Evolutionary conservation across 2,888 invertebrate genomes (phyloP).

Genomic region (Spicauda simplicius): DNA sequence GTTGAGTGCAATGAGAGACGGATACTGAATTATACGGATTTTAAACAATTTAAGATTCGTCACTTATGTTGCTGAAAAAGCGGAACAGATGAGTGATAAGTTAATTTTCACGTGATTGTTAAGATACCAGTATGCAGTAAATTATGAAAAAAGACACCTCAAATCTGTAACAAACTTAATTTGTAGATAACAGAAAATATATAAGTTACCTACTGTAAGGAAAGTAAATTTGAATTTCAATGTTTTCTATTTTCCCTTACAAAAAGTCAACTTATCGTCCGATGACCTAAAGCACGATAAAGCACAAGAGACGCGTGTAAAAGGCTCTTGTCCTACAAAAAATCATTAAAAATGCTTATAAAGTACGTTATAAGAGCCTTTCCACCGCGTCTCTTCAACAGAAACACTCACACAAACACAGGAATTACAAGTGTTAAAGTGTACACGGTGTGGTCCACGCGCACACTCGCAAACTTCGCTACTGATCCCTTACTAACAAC

Average conservation of each 20-base stretch:
- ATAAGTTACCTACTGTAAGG: too few relatives aligned
- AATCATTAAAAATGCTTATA: too few relatives aligned
- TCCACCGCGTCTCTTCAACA: background rate
- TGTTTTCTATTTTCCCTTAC: background rate
- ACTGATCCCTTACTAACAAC: slow-evolving; percentile 77
- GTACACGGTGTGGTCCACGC: slow-evolving; percentile 81
- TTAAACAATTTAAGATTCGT: too few relatives aligned
- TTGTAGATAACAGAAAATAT: too few relatives aligned
- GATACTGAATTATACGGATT: too few relatives aligned
- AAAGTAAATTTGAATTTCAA: background rate
- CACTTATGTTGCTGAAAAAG: too few relatives aligned
- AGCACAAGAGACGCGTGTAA: slow-evolving; percentile 10
- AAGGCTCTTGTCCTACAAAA: background rate
- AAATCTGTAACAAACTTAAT: too few relatives aligned
- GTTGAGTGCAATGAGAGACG: too few relatives aligned
- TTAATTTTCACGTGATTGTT: too few relatives aligned
- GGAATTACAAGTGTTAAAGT: slow-evolving; percentile 44
- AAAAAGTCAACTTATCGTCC: slow-evolving; percentile 19
- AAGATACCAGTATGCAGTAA: too few relatives aligned
- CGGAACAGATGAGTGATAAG: too few relatives aligned
- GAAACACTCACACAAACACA: slow-evolving; percentile 36
- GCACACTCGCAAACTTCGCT: slow-evolving; percentile 80
- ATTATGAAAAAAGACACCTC: too few relatives aligned
- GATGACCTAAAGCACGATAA: slow-evolving; percentile 16
- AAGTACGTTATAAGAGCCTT: background rate